phyloP scores from a whole-genome alignment of 2,113 vertebrate species.

The Gallinago paraguaiae region DNA sequence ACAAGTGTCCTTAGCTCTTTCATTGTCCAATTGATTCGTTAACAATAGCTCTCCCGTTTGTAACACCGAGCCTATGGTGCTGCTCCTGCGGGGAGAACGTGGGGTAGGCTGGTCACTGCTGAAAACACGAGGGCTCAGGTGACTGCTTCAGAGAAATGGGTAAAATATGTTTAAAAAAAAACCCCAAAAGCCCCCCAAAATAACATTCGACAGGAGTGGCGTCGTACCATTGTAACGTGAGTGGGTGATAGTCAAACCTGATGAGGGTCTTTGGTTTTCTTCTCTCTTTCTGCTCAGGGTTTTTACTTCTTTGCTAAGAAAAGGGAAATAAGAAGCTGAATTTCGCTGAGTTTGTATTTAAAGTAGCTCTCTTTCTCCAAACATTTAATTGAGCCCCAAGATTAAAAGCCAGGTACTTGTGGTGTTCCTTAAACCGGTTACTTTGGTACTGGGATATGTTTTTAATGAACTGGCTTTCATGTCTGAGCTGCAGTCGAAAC shows the following conservation, averaged over 20 bases:
- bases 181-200: no score
- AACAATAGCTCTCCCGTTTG: slow-evolving; percentile 37
- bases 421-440: background rate
- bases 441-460: background rate
- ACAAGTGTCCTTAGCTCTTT: slow-evolving; percentile 65
- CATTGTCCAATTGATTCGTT: slow-evolving; percentile 56
- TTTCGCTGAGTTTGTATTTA: background rate
- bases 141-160: background rate
- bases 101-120: background rate
- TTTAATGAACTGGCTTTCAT: background rate
- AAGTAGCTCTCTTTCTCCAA: background rate
- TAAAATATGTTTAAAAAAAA: background rate
- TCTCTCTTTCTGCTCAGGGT: background rate
- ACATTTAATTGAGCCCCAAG: background rate
- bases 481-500: background rate
- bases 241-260: background rate
- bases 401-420: background rate
- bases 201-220: background rate
- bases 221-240: fast-evolving
- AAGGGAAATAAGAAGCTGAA: background rate
- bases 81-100: background rate
- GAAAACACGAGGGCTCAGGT: background rate
- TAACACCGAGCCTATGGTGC: background rate
- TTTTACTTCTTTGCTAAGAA: background rate
- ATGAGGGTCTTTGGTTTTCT: background rate